A percentile compares a stretch with the other conserved stretches of the same genome.
phyloP scores from a whole-genome alignment of 2,888 invertebrate genomes.

The Agapostemon virescens region DNA sequence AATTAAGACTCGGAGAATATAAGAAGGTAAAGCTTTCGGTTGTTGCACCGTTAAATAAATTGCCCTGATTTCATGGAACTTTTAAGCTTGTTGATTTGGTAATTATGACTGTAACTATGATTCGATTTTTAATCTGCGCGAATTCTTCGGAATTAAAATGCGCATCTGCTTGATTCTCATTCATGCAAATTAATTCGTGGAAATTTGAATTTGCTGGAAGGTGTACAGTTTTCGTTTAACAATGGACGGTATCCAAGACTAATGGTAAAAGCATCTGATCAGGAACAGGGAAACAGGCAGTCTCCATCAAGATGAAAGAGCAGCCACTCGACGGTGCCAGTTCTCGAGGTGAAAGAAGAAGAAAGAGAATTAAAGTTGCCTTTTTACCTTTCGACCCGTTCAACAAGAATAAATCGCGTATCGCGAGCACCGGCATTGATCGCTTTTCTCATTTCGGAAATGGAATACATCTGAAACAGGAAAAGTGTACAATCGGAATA shows the following conservation, averaged over 20 bases:
- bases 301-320: background rate
- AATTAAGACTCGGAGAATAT: too few species aligned
- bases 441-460: slow-evolving; percentile 42
- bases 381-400: slow-evolving; percentile 6
- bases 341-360: background rate
- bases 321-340: background rate
- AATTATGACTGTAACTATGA: too few species aligned
- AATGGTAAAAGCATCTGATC: background rate
- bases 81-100: too few species aligned
- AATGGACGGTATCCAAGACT: background rate
- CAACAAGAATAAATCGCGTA: slow-evolving; percentile 34
- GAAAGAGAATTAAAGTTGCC: slow-evolving; percentile 24
- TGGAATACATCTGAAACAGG: slow-evolving; percentile 35
- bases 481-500: slow-evolving; percentile 31
- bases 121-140: too few species aligned
- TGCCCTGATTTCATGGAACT: too few species aligned
- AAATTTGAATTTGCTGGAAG: background rate
- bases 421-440: slow-evolving; percentile 25
- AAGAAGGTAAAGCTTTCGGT: too few species aligned
- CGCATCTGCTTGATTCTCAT: background rate
- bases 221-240: background rate
- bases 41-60: too few species aligned
- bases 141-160: background rate
- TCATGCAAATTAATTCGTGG: background rate
- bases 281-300: background rate